These are phyloP conservation scores for Bursaphelenchus okinawaensis DNA, from an alignment of 2,888 invertebrate species.

Conservation along the genomic window DNA sequence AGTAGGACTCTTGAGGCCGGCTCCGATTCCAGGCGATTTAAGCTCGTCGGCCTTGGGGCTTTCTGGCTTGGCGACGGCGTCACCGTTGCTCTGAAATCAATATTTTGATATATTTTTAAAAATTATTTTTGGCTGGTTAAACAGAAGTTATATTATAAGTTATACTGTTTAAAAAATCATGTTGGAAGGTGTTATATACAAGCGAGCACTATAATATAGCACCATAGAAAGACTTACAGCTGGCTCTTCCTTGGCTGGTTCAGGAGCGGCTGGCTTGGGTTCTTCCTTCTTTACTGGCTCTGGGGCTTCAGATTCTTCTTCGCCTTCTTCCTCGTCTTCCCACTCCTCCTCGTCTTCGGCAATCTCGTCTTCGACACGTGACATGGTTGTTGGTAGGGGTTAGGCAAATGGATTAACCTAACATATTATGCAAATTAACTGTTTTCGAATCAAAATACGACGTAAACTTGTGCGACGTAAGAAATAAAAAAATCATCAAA, in stretches of 20 bases:
- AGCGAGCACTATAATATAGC: no score
- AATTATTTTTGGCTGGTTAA: neutral
- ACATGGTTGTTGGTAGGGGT: neutral
- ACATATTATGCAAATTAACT: no score
- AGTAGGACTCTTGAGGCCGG: slow-evolving; percentile 41
- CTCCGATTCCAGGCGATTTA: slow-evolving; percentile 8
- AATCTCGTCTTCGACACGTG: neutral
- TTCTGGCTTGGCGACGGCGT: neutral
- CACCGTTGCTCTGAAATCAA: neutral
- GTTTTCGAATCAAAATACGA: no score
- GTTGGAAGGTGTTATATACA: no score
- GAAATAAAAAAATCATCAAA: no score
- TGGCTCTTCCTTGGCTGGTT: slow-evolving; percentile 5
- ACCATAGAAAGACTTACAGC: neutral
- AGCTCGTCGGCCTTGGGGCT: neutral
- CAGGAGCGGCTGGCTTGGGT: slow-evolving; percentile 11
- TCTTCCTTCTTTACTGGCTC: slow-evolving; percentile 4
- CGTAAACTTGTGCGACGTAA: no score
- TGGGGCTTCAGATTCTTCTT: slow-evolving; percentile 10
- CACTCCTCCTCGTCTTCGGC: neutral
- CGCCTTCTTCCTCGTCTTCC: slow-evolving; percentile 11
- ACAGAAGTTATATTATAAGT: no score
- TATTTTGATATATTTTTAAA: neutral
- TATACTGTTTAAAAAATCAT: neutral
- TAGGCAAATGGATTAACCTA: neutral